Percentiles rank a stretch among this genome's conserved stretches.
Evolutionary conservation across 1,140 invertebrate species (phyloP).

Genomic region (Cydia splendana): DNA sequence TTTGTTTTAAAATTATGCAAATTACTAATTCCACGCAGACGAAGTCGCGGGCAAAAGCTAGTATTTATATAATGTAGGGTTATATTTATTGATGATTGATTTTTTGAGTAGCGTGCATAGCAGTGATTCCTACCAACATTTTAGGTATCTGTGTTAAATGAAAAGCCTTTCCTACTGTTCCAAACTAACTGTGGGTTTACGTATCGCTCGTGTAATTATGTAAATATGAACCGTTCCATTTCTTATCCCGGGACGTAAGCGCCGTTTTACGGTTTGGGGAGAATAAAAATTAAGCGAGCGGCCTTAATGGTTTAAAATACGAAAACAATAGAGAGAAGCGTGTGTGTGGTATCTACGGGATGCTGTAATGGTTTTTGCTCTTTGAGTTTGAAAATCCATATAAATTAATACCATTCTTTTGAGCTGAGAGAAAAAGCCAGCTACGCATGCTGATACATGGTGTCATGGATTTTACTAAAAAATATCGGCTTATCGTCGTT

Average conservation of each 20-base stretch:
- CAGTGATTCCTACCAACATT: too few species aligned
- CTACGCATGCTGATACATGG: too few species aligned
- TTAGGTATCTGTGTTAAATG: too few species aligned
- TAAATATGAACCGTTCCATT: conserved; percentile 17
- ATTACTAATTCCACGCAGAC: too few species aligned
- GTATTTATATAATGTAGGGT: neutral
- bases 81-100: neutral
- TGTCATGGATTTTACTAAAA: too few species aligned
- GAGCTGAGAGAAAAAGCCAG: neutral
- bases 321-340: conserved; percentile 1
- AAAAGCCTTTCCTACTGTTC: neutral
- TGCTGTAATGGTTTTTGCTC: neutral
- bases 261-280: conserved; percentile 6
- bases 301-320: neutral
- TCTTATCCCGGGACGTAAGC: conserved; percentile 4
- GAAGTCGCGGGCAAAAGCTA: too few species aligned
- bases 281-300: conserved; percentile 15
- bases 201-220: conserved; percentile 7
- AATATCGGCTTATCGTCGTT: too few species aligned
- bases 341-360: neutral
- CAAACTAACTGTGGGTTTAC: neutral
- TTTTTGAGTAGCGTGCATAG: too few species aligned
- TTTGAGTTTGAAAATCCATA: too few species aligned
- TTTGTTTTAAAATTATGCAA: too few species aligned
- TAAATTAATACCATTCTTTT: neutral